Conservation (phyloP, 2,113 vertebrate genomes). For the Leptocoma aspasia region DNA sequence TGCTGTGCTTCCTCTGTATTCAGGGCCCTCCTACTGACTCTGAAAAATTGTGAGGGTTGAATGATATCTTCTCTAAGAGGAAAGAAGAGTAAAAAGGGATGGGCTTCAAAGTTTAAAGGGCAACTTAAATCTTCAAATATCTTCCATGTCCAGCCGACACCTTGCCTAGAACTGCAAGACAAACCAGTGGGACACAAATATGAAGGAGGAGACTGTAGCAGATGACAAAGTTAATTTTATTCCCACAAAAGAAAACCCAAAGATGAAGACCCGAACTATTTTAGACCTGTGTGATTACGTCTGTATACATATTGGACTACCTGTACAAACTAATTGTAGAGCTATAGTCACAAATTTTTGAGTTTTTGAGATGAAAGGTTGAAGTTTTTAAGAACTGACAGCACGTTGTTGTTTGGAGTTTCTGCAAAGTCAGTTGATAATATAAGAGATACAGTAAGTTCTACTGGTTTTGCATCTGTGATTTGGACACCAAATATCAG, state of each 20-base stretch:
- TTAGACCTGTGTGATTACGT: neutral
- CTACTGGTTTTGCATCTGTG: neutral
- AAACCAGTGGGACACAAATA: neutral
- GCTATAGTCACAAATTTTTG: neutral
- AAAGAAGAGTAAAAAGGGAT: neutral
- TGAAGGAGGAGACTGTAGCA: neutral
- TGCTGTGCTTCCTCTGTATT: neutral
- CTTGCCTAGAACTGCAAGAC: neutral
- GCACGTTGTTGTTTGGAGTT: neutral
- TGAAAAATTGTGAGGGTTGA: neutral
- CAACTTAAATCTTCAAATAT: conserved; percentile 18
- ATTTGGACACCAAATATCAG: neutral
- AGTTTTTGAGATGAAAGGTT: neutral
- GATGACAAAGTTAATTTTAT: neutral
- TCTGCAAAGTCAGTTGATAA: neutral
- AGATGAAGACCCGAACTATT: neutral
- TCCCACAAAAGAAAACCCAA: neutral
- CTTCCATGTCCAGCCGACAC: neutral
- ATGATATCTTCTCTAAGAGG: neutral
- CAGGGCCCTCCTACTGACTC: neutral
- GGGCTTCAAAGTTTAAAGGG: conserved; percentile 23
- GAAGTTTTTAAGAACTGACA: neutral
- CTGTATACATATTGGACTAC: neutral
- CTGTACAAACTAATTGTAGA: neutral
- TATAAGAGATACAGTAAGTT: neutral